Evolutionary conservation across 2,113 vertebrate species (phyloP), one percentile per base, ranked within the genome.

Genomic region (Trogon melanurus): DNA sequence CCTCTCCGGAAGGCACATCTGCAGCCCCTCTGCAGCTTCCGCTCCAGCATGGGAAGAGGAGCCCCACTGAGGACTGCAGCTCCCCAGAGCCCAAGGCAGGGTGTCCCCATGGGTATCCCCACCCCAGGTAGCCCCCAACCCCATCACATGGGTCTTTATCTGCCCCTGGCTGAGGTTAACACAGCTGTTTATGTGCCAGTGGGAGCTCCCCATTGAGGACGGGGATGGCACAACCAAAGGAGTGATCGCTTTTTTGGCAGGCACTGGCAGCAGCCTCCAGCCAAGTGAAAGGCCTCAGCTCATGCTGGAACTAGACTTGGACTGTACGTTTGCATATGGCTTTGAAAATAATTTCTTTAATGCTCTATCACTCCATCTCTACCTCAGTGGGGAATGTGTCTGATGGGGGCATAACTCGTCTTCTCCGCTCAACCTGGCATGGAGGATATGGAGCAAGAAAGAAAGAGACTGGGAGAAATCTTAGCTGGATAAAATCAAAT

Each of bases 101-200:
- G 19, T 67, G 53, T 57, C 26, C 58, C 57, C 45, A n/a, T 13
- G 3, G 5, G 6, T 26, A 25, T 36, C 50, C 13, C 56, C 57
- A 57, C 20, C 45, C 16, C 16, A 5, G 1, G 1, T 8, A 38
- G 36, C 29, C 41, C 45, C 50, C 61, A 53, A 29, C 30, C 67
- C 61, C n/a, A 23, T 3, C 47, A 7, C 45, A 41, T 0, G 0
- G 17, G 3, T 51, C 58, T n/a, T 30, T 1, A 5, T 16, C 32
- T 76, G 53, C 16, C 47, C 5, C 0, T 9, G 58, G 14, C 69
- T 2, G 2, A 47, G 64, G n/a, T 47, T 16, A 11, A 69, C 0
- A 1, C 38, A 22, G 29, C n/a, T n/a, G 13, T 2, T 74, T 13
- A 6, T 2, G 41, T 60, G n/a, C 25, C 23, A 4, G 21, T 0